Evolutionary conservation across 53 echinoderm and acorn worm genomes (phyloP).

Genomic region (Crossaster papposus): DNA sequence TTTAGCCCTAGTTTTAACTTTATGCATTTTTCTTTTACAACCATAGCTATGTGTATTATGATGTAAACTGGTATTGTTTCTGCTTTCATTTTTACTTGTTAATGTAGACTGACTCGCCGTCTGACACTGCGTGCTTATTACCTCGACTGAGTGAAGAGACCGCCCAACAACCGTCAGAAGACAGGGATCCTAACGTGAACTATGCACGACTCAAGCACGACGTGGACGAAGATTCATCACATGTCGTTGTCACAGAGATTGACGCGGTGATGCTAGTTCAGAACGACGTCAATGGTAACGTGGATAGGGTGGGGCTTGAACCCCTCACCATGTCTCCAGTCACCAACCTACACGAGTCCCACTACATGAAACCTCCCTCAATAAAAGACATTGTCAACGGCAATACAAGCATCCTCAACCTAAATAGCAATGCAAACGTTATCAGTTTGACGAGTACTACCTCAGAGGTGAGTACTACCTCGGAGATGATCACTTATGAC

Average conservation of each 20-base stretch:
- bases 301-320: slow-evolving; percentile 14
- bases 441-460: background rate
- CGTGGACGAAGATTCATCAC: slow-evolving; percentile 71
- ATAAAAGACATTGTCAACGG: slow-evolving; percentile 54
- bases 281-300: slow-evolving; percentile 67
- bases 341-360: slow-evolving; percentile 20
- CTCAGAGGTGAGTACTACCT: slow-evolving; percentile 22
- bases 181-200: slow-evolving; percentile 71
- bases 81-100: background rate
- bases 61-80: background rate
- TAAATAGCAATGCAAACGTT: slow-evolving; percentile 50
- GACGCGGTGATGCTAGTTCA: slow-evolving; percentile 55
- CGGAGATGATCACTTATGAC: slow-evolving; percentile 11
- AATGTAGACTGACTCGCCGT: slow-evolving; percentile 32
- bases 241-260: slow-evolving; percentile 26
- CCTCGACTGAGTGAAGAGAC: slow-evolving; percentile 28
- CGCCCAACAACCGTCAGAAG: background rate
- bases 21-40: background rate
- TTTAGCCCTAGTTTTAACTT: too few species aligned
- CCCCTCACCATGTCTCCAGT: background rate
- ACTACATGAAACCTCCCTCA: slow-evolving; percentile 59
- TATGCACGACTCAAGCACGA: slow-evolving; percentile 81
- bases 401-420: slow-evolving; percentile 30
- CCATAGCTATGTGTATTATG: background rate
- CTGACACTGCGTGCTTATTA: slow-evolving; percentile 28